Evolutionary conservation across 2,888 invertebrate genomes (phyloP).

Genomic region (Caenorhabditis afra): DNA sequence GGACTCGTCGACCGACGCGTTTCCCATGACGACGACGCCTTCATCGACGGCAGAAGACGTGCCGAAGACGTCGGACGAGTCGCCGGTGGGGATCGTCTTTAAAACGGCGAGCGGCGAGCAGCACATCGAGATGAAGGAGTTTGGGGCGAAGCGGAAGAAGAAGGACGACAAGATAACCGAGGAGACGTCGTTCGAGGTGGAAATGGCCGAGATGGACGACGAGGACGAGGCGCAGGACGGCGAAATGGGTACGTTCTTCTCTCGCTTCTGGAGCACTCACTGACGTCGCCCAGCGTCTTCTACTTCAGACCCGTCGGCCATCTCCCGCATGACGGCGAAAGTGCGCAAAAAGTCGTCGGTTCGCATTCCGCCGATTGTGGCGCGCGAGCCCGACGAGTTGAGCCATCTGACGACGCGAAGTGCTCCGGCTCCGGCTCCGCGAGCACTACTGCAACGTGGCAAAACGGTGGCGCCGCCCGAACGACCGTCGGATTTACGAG

Average conservation of each 20-base stretch:
- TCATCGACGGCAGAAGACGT: slow-evolving; percentile 11
- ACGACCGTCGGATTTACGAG: slow-evolving; percentile 27
- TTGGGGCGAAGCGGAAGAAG: too few species aligned
- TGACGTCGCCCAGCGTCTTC: too few species aligned
- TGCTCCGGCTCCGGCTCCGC: too few species aligned
- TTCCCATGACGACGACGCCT: slow-evolving; percentile 6
- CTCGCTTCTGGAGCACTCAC: neutral
- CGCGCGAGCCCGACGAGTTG: neutral
- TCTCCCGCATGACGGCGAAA: slow-evolving; percentile 53
- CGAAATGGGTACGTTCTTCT: slow-evolving; percentile 33
- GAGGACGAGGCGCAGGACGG: slow-evolving; percentile 41
- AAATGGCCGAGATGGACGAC: slow-evolving; percentile 45
- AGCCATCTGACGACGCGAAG: too few species aligned
- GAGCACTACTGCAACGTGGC: slow-evolving; percentile 7
- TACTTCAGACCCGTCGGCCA: slow-evolving; percentile 41
- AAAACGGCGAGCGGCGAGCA: neutral
- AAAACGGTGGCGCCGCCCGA: slow-evolving; percentile 21
- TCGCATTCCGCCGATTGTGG: slow-evolving; percentile 16
- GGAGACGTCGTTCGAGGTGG: slow-evolving; percentile 57
- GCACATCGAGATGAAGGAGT: too few species aligned
- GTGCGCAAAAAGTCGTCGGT: slow-evolving; percentile 48
- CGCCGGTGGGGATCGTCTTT: slow-evolving; percentile 6
- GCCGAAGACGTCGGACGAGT: neutral
- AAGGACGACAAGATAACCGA: slow-evolving; percentile 40
- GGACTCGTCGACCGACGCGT: slow-evolving; percentile 11